phyloP scores from a whole-genome alignment of 1,140 invertebrate species.

The Magallana gigas region DNA sequence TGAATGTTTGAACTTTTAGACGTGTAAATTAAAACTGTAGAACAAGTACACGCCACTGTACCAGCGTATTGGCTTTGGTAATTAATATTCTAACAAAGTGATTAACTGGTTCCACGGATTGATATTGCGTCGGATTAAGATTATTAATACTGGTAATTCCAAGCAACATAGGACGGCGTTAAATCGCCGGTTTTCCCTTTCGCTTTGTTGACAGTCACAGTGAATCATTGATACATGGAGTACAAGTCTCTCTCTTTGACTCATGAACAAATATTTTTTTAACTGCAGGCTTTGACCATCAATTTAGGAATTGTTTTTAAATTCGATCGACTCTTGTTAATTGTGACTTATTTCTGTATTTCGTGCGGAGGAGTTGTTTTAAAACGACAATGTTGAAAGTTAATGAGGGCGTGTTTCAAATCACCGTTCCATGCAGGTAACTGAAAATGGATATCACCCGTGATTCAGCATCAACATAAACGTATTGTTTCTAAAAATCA shows the following conservation, averaged over 20 bases:
- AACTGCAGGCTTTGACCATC: background rate
- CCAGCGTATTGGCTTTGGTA: slow-evolving; percentile 16
- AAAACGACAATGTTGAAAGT: slow-evolving; percentile 4
- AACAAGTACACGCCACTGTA: too few relatives aligned
- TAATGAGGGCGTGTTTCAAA: slow-evolving; percentile 16
- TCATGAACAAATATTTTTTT: background rate
- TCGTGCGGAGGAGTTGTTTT: background rate
- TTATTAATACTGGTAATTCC: slow-evolving; percentile 8
- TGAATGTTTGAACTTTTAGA: too few relatives aligned
- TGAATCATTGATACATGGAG: background rate
- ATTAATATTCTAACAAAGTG: slow-evolving; percentile 34
- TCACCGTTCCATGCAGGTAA: background rate
- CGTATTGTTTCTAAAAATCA: too few relatives aligned
- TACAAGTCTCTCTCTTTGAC: background rate
- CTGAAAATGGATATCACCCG: background rate
- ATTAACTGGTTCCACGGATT: slow-evolving; percentile 27
- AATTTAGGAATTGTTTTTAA: background rate
- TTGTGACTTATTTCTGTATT: slow-evolving; percentile 15
- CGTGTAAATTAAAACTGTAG: too few relatives aligned
- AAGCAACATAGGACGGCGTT: slow-evolving; percentile 7
- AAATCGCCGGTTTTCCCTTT: background rate
- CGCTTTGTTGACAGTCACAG: background rate
- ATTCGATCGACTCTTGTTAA: background rate
- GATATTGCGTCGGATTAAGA: background rate
- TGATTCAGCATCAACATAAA: background rate